Evolutionary conservation across 2,797 vertebrate genomes (phyloP).

Genomic region (Echeneis naucrates): DNA sequence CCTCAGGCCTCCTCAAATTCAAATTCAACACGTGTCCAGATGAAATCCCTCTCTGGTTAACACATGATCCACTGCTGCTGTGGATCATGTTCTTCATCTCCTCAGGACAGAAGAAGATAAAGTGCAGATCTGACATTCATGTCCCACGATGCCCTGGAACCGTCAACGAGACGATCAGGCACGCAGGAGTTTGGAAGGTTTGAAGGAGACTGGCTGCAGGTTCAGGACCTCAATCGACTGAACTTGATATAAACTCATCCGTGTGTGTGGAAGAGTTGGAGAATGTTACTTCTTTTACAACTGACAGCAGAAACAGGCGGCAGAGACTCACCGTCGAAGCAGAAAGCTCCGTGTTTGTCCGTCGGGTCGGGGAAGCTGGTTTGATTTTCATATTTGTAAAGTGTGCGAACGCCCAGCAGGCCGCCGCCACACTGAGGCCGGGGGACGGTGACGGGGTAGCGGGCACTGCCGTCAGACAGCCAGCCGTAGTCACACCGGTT

Average conservation of each 20-base stretch:
- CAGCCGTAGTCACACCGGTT: slow-evolving; percentile 94
- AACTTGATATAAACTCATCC: too few species aligned
- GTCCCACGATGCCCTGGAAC: background rate
- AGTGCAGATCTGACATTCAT: too few species aligned
- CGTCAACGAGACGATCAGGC: too few species aligned
- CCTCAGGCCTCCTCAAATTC: background rate
- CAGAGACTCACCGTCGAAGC: slow-evolving; percentile 90
- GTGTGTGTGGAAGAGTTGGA: too few species aligned
- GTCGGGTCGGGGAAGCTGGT: slow-evolving; percentile 88
- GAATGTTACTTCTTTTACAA: too few species aligned
- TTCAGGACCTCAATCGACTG: too few species aligned
- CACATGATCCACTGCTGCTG: background rate
- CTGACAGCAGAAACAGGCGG: too few species aligned
- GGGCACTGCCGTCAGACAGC: slow-evolving; percentile 92
- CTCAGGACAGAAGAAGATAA: too few species aligned
- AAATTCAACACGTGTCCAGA: background rate
- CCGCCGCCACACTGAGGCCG: slow-evolving; percentile 92
- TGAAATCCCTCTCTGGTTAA: background rate
- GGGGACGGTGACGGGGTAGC: slow-evolving; percentile 92
- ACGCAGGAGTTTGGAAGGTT: background rate
- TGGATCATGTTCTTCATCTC: background rate
- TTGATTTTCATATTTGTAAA: slow-evolving; percentile 91
- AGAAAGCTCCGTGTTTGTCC: slow-evolving; percentile 90
- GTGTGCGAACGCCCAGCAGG: slow-evolving; percentile 92
- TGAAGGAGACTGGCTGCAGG: too few species aligned